Base-by-base conservation (phyloP, 2,797 vertebrate genomes). In the Rhinella marina region DNA sequence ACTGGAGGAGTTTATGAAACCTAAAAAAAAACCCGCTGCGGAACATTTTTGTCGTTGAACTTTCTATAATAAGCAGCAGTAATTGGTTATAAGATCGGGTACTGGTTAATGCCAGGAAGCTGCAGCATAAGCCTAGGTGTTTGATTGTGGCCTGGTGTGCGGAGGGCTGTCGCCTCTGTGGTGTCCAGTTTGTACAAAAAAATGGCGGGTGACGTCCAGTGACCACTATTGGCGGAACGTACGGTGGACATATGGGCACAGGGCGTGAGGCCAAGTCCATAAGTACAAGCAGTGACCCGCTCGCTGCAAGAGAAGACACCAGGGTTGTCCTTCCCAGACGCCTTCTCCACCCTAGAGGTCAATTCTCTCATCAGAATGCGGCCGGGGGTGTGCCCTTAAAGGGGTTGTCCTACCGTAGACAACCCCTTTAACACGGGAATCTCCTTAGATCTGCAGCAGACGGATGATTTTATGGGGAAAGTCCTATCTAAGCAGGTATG, bases 31-130 rank as follows among this genome's bases (percentile, higher is more conserved):
- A 29, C 21, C 8, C 23, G 1, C 7, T 0, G 5, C 21, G 1
- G 48, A 76, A n/a, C 13, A 50, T 13, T n/a, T 76, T 52, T 32
- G 48, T 41, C 50, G 4, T 48, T 19, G 52, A 5, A 41, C 9
- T 14, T 81, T 23, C 29, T 64, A 81, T n/a, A 62, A n/a, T 29
- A 6, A 13, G 57, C 57, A 23, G 59, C 29, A 7, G n/a, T 59
- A n/a, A 48, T 50, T 50, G 23, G 32, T 75, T 75, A 19, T 73
- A 72, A 73, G 16, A n/a, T n/a, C 19, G 12, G 72, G 27, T 75
- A 23, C 11, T 75, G 32, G 72, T 75, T 41, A 75, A n/a, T 75
- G 72, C 41, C 72, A 75, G 72, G 21, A 13, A 50, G 73, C 73
- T 52, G 73, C 73, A 13, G 48, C 21, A 7, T 76, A 76, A 76